Base-by-base conservation (phyloP, 1,140 invertebrate genomes). In the Maconellicoccus hirsutus region DNA sequence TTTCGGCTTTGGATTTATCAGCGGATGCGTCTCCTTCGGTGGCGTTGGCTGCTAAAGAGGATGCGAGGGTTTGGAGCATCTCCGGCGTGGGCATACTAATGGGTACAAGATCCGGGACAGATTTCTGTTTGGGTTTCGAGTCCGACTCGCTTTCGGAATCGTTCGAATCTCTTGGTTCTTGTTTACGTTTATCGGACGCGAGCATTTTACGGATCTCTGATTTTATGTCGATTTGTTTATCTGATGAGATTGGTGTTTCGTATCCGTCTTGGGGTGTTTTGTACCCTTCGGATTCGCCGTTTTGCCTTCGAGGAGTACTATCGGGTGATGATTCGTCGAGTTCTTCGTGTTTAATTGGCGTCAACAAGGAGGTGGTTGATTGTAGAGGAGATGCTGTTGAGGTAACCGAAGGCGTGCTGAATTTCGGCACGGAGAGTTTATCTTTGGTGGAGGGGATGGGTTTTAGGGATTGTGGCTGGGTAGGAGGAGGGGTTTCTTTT, bases 161-260 rank as follows among this genome's bases (percentile, higher is more conserved):
- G n/a, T 4, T 52, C 3, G 42, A 52, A 16, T 52, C 42, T 52
- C n/a, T 52, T 3, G 42, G 22, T 19, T 66, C 10, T 4, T 2
- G 10, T 26, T 22, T 66, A 22, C 22, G 19, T 23, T 26, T 23
- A 16, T 66, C 61, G 10, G 61, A 66, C 1, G 61, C 61, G 7
- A 66, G 10, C 22, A 16, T 66, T 25, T 66, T 66, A 26, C 61
- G 61, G 22, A 66, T 66, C 16, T 66, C 61, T 8, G 61, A 66
- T 16, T 16, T 66, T 6, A 66, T 25, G 16, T 66, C 61, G 22
- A 66, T 26, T 14, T 66, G 61, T 19, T 19, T 66, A 19, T 14
- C 61, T 10, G 61, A 3, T 3, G 61, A 25, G 3, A 16, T 12
- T 7, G 52, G 16, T 59, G 52, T 59, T 59, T 33, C 29, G 29